Base-by-base conservation (phyloP, 2,888 invertebrate species). In the Agonopterix arenella region DNA sequence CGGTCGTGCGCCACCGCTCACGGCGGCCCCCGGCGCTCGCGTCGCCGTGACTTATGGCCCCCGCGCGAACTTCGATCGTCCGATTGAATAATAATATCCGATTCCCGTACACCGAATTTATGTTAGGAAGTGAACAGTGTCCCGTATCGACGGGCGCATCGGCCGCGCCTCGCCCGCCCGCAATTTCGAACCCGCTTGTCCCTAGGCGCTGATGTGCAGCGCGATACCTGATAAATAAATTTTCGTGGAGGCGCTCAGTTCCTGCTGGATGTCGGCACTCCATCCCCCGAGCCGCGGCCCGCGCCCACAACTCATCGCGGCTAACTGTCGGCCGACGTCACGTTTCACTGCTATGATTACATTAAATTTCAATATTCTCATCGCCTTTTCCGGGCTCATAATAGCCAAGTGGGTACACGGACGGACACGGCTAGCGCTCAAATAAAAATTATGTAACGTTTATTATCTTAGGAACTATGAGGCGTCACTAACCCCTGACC, bases 61-160 rank as follows among this genome's bases (percentile, higher is more conserved):
- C 80, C 77, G 77, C 80, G 83, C 82, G 81, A 83, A 84, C 86
- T 80, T 78, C 80, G 88, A 88, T 88, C 81, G 81, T 76, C 76
- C 84, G 88, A 88, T 88, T 88, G 86, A 88, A 88, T 88, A 85
- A 86, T 86, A 86, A 86, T 85, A 86, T 84, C 83, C 86, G 84
- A 85, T 85, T 85, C 83, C 79, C 77, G 80, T 79, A 70, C 79
- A 85, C 88, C 88, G 79, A 86, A 88, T 88, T 88, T 86, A 88
- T 88, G 84, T 84, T 83, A 84, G 83, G 85, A 84, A 86, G 84
- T 84, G 79, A 80, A 76, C 79, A 80, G 70, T 84, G 82, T 82
- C 84, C 80, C 78, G 76, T 85, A 86, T 85, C 86, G 74, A 71
- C 63, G 62, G 57, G 68, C 67, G 68, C 76, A 85, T 84, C 84